phyloP scores from a whole-genome alignment of 2,113 vertebrate genomes.

The Athene noctua region DNA sequence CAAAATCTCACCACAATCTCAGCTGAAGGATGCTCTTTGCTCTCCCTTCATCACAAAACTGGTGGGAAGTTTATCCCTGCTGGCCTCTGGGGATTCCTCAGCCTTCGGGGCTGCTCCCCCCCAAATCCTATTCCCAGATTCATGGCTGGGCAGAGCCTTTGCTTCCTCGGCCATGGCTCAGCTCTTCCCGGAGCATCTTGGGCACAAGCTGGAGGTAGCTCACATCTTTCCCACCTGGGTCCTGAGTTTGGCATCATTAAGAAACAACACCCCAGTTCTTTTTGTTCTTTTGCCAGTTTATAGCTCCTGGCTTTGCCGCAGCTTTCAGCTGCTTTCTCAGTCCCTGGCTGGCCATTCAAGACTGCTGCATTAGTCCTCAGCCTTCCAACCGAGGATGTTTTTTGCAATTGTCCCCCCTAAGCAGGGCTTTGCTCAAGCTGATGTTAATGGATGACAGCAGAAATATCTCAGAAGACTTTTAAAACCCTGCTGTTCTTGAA shows the following conservation, averaged over 20 bases:
- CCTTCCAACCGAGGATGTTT: neutral
- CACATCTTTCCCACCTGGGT: neutral
- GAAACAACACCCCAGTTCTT: neutral
- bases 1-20: neutral
- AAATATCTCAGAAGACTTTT: neutral
- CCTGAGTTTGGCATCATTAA: neutral
- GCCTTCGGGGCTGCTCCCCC: neutral
- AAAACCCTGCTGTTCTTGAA: conserved; percentile 19
- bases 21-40: neutral
- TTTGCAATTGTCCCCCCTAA: neutral
- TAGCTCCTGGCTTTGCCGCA: neutral
- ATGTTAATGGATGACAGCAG: neutral
- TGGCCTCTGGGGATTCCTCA: neutral
- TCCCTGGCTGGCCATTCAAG: neutral
- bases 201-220: neutral
- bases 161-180: neutral
- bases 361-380: neutral
- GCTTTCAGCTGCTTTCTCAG: neutral
- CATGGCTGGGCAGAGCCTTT: neutral
- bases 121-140: neutral
- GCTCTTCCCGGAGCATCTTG: neutral
- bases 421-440: neutral
- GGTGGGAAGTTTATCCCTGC: rapidly evolving
- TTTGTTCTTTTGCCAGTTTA: neutral
- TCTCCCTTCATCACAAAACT: neutral